Conservation (phyloP, 2,113 vertebrate species). For the Seriola aureovittata region DNA sequence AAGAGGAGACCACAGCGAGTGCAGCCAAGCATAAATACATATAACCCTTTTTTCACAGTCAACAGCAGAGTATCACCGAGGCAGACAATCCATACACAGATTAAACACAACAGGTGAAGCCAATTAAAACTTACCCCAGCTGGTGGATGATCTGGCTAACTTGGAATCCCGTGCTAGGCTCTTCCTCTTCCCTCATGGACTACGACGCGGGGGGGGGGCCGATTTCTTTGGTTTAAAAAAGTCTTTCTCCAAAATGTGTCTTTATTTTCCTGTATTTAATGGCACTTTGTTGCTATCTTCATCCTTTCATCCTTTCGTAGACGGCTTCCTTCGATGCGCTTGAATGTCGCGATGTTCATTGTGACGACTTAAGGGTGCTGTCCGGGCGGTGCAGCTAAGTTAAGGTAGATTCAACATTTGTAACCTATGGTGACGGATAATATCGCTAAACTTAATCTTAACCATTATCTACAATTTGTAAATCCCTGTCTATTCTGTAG, state of each 20-base stretch:
- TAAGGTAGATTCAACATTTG: not conserved
- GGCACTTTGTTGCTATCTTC: too few species aligned
- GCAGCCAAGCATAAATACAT: not conserved
- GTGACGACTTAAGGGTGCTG: not conserved
- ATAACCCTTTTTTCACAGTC: not conserved
- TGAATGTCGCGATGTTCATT: not conserved
- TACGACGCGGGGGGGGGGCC: too few species aligned
- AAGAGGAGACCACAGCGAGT: not conserved
- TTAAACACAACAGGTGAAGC: not conserved
- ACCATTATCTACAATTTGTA: too few species aligned
- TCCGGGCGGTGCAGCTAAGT: not conserved
- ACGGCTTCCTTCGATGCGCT: not conserved
- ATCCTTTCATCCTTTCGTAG: not conserved
- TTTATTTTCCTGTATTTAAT: not conserved
- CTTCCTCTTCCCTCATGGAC: not conserved
- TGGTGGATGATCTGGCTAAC: too few species aligned
- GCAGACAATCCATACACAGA: too few species aligned
- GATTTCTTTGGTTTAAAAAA: not conserved
- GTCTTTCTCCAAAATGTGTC: not conserved
- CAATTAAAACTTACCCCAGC: not conserved
- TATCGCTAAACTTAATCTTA: not conserved
- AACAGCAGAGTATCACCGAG: not conserved
- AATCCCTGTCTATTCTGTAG: not conserved
- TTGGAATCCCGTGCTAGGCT: too few species aligned
- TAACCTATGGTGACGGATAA: not conserved